Conservation (phyloP, 2,888 invertebrate species). For the Hydrotaea cyrtoneurina region DNA sequence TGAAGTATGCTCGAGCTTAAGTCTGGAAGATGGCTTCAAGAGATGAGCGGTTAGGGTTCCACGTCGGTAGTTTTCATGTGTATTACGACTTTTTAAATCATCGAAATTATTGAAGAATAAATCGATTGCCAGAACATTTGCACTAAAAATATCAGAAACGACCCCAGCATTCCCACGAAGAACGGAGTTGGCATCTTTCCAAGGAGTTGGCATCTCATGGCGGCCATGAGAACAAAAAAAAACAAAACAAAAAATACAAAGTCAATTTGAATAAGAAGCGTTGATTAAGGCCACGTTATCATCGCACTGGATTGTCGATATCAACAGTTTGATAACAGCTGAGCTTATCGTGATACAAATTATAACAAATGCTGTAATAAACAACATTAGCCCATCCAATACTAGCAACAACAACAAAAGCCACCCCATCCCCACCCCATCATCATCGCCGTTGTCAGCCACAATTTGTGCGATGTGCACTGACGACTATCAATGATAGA, state of each 20-base stretch:
- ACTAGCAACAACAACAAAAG: neutral
- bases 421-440: neutral
- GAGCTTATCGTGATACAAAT: constrained; percentile 22
- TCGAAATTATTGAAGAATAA: too few species aligned
- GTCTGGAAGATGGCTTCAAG: too few species aligned
- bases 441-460: neutral
- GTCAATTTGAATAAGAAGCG: neutral
- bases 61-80: too few species aligned
- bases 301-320: constrained; percentile 25
- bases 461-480: constrained; percentile 10
- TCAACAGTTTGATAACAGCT: constrained; percentile 41
- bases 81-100: too few species aligned
- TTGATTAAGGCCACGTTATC: neutral
- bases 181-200: too few species aligned
- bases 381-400: neutral
- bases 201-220: too few species aligned
- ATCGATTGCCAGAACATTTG: too few species aligned
- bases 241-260: neutral
- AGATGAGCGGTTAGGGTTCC: too few species aligned
- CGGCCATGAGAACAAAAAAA: too few species aligned
- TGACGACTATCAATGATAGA: constrained; percentile 29
- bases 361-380: constrained; percentile 5
- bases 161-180: too few species aligned
- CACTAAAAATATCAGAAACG: too few species aligned
- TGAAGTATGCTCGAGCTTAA: too few species aligned